Conservation (phyloP, 2,888 invertebrate species). For the Siphlonurus alternatus region DNA sequence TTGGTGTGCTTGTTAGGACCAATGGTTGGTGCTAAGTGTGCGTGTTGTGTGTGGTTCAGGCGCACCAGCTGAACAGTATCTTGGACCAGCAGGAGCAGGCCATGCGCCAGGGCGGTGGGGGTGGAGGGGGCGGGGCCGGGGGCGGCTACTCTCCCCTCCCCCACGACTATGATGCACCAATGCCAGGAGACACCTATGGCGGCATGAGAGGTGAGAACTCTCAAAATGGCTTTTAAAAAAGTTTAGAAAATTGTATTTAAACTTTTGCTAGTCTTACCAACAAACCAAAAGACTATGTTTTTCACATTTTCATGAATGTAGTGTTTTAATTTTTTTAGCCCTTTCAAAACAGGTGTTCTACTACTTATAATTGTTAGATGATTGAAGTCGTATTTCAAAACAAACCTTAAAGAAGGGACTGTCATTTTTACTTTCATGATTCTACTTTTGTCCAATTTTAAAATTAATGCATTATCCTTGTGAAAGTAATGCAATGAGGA, state of each 20-base stretch:
- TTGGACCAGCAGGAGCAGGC: conserved; percentile 54
- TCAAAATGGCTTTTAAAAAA: neutral
- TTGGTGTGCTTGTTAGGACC: neutral
- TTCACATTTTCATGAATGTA: no score
- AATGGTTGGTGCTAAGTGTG: neutral
- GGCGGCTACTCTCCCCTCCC: conserved; percentile 7
- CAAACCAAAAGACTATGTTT: no score
- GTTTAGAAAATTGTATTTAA: neutral
- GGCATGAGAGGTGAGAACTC: conserved; percentile 7
- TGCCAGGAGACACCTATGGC: conserved; percentile 7
- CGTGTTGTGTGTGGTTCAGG: conserved; percentile 12
- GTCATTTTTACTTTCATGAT: no score
- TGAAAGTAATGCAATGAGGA: no score
- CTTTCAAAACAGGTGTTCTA: no score
- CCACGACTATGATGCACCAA: conserved; percentile 5
- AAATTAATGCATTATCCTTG: no score
- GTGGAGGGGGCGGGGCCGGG: conserved; percentile 4
- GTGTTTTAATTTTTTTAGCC: no score
- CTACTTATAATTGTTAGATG: no score
- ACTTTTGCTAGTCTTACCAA: no score
- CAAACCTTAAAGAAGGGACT: no score
- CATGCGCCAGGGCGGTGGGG: conserved; percentile 23
- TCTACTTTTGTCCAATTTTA: no score
- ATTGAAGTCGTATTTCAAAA: no score
- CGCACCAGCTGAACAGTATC: conserved; percentile 34